Evolutionary conservation across 1,140 invertebrate genomes (phyloP).

Genomic region (Palaemon carinicauda): DNA sequence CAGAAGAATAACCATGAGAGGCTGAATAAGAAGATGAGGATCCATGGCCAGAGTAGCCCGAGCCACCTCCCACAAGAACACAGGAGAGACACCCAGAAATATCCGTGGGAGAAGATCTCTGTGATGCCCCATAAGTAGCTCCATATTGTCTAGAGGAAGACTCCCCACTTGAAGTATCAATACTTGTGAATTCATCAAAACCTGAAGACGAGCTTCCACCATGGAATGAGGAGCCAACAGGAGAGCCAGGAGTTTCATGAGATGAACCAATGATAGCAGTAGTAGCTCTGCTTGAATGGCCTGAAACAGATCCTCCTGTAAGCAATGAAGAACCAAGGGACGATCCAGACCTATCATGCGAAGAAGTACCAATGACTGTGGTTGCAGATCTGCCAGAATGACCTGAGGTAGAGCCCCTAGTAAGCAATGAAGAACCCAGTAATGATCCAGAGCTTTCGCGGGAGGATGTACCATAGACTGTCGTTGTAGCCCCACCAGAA

Average conservation of each 20-base stretch:
- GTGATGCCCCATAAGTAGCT: not conserved
- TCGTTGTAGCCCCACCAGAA: constrained; percentile 17
- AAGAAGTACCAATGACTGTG: not conserved
- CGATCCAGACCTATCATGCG: not conserved
- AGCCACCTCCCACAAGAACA: not conserved
- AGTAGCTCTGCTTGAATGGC: too few species aligned
- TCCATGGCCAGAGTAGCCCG: not conserved
- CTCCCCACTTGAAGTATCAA: too few species aligned
- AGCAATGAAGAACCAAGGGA: not conserved
- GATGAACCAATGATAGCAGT: too few species aligned
- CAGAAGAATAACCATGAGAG: not conserved
- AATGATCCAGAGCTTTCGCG: not conserved
- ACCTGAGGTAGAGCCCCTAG: not conserved
- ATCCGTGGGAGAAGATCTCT: not conserved
- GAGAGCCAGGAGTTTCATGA: too few species aligned
- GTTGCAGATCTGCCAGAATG: not conserved
- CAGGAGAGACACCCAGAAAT: constrained; percentile 26
- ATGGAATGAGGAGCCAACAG: too few species aligned
- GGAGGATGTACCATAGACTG: not conserved
- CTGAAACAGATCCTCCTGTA: too few species aligned
- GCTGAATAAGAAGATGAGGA: not conserved
- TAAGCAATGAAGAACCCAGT: not conserved
- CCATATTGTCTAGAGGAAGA: not conserved
- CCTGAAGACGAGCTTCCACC: too few species aligned
- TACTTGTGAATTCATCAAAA: too few species aligned